Evolutionary conservation across 1,140 invertebrate genomes (phyloP).

Genomic region (Euwallacea fornicatus): DNA sequence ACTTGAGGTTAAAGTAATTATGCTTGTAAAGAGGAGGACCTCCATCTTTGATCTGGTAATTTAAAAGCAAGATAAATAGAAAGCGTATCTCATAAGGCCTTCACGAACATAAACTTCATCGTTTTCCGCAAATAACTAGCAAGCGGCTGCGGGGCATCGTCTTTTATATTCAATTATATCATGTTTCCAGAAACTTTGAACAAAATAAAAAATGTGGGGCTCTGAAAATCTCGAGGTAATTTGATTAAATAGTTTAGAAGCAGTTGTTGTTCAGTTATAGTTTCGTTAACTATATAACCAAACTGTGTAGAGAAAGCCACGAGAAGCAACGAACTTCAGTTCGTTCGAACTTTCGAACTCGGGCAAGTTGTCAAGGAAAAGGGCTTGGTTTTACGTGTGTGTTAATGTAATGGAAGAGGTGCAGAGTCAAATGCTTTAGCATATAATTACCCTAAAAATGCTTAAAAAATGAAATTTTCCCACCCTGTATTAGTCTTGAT

Average conservation of each 20-base stretch:
- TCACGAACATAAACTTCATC: constrained; percentile 20
- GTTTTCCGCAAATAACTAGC: constrained; percentile 24
- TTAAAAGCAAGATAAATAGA: constrained; percentile 8
- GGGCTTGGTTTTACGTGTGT: no score
- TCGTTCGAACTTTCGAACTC: no score
- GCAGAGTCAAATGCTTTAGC: no score
- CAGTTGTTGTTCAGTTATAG: constrained; percentile 23
- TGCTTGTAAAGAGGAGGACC: background rate
- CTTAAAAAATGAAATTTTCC: no score
- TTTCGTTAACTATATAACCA: constrained; percentile 4
- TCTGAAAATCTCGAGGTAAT: constrained; percentile 15
- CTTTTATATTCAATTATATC: constrained; percentile 27
- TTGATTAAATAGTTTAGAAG: constrained; percentile 27
- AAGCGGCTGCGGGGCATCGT: constrained; percentile 18
- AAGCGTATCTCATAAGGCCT: constrained; percentile 3
- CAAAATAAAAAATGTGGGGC: constrained; percentile 6
- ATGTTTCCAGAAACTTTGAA: constrained; percentile 10
- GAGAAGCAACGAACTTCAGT: no score
- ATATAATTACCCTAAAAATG: no score
- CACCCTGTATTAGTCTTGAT: no score
- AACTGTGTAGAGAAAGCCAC: no score
- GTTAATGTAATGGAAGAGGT: no score
- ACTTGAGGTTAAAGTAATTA: no score
- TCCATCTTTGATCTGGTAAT: constrained; percentile 14
- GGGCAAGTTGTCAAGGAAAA: no score